Base-by-base conservation (phyloP, 2,113 vertebrate species). In the Takifugu bimaculatus region DNA sequence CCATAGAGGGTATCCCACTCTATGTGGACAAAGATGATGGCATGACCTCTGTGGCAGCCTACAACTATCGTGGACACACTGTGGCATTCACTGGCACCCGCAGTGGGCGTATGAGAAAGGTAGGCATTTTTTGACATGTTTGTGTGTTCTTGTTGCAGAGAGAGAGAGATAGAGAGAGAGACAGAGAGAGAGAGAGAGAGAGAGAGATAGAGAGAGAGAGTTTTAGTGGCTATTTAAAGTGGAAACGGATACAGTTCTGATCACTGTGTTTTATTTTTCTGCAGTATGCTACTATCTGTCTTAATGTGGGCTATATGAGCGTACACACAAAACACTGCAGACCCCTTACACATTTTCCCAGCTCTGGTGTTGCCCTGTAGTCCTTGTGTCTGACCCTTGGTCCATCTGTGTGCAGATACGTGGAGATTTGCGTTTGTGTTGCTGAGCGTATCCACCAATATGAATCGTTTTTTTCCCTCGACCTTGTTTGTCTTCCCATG, bases 21-120 rank as follows among this genome's bases (percentile, higher is more conserved):
- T 96, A 96, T 1, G 90, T 95, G 83, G 97, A 99, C 87, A 96
- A 95, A 78, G 95, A 98, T 0, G 97, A 98, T 0, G 97, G 96
- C 26, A 94, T 98, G 94, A 98, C 95, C 1, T 96, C 97, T 0
- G 94, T 99, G 77, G 93, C 94, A 0, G 95, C 96, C 55, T 98
- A 99, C 0, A 92, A 96, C 86, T 99, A 99, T 80, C 91, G 87
- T 1, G 95, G 95, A 29, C 92, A 94, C 83, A 96, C 96, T 0
- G 96, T 99, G 7, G 93, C 93, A 6, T 98, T 98, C 28, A 89
- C 92, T 0, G 96, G 97, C 65, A 99, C 97, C 0, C 92, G 95
- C 43, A 93, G 92, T 0, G 97, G 97, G 45, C 93, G 69, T 62
- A 89, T 98, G 62, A 96, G 93, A 83, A 99, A 99, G 97, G 97